A percentile compares a stretch with the other conserved stretches of the same genome.
These are phyloP conservation scores for Hirundo rustica DNA, from an alignment of 2,797 vertebrate species.

Conservation along the genomic window DNA sequence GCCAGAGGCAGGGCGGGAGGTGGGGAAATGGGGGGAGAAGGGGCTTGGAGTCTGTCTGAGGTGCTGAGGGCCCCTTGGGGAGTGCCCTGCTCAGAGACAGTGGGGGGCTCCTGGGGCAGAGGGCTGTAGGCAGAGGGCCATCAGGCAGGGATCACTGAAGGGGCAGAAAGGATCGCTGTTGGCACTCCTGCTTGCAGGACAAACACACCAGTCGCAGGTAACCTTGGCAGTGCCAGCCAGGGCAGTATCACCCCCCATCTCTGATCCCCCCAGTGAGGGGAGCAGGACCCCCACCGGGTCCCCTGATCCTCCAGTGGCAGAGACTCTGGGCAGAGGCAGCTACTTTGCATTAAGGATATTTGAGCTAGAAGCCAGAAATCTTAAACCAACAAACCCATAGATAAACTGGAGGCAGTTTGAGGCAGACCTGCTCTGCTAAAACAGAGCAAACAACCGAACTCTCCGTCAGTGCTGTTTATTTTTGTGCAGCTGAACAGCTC, in stretches of 20 bases:
- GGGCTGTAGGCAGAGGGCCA: too few species aligned
- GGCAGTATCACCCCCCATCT: neutral
- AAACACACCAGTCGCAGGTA: neutral
- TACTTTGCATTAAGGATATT: neutral
- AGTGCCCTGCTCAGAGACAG: neutral
- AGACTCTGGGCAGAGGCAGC: neutral
- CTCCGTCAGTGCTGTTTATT: neutral
- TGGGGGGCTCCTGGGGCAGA: neutral
- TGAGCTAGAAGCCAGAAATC: neutral
- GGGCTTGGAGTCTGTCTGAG: neutral
- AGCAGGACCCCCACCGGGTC: neutral
- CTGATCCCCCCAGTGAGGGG: neutral
- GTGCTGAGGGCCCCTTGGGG: neutral
- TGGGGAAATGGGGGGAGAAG: neutral
- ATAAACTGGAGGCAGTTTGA: constrained; percentile 1
- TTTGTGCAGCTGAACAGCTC: neutral
- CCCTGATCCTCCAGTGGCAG: rapidly evolving
- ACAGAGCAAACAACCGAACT: neutral
- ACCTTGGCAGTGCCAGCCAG: neutral
- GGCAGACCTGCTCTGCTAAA: neutral
- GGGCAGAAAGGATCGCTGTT: neutral
- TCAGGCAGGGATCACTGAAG: too few species aligned
- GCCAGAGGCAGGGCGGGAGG: neutral
- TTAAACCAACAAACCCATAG: constrained; percentile 17
- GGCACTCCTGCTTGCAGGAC: neutral